Percentiles rank a stretch among this genome's conserved stretches.
Conservation (phyloP, 2,113 vertebrate genomes). For the Mesoclemmys tuberculata region DNA sequence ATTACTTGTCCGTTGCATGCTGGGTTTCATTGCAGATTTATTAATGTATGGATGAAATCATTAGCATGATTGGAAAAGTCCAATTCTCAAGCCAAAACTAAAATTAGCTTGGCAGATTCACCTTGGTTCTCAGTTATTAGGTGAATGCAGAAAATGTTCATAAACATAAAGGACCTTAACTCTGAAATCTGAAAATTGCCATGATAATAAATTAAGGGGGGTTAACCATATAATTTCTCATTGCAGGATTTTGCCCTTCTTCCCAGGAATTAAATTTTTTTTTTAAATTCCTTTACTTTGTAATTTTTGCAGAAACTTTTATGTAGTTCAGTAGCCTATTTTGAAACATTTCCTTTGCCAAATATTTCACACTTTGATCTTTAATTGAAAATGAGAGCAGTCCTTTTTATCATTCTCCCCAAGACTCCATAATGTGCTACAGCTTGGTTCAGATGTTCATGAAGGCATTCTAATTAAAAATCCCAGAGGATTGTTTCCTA, state of each 20-base stretch:
- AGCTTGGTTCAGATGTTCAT: conserved; percentile 43
- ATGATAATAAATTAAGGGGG: conserved; percentile 57
- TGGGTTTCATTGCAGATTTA: conserved; percentile 52
- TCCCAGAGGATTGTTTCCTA: conserved; percentile 64
- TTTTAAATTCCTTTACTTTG: neutral
- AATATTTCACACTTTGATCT: neutral
- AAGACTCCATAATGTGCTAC: neutral
- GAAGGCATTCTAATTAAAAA: conserved; percentile 63
- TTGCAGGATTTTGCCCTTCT: neutral
- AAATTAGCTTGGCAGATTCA: conserved; percentile 69
- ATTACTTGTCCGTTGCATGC: conserved; percentile 36
- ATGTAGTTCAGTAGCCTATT: neutral
- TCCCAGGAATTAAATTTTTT: conserved; percentile 23
- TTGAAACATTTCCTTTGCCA: conserved; percentile 24
- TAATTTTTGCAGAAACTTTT: neutral
- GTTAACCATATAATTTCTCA: conserved; percentile 40
- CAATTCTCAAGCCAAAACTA: conserved; percentile 61
- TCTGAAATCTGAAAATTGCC: conserved; percentile 43
- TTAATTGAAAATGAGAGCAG: neutral
- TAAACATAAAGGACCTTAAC: conserved; percentile 68
- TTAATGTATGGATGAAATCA: conserved; percentile 58
- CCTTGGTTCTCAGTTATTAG: conserved; percentile 65
- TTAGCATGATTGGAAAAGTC: conserved; percentile 60
- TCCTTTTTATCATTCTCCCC: neutral
- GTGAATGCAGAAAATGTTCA: conserved; percentile 46